Evolutionary conservation across 2,113 vertebrate species (phyloP), one percentile per base, ranked within the genome.

Genomic region (Pollachius pollachius): DNA sequence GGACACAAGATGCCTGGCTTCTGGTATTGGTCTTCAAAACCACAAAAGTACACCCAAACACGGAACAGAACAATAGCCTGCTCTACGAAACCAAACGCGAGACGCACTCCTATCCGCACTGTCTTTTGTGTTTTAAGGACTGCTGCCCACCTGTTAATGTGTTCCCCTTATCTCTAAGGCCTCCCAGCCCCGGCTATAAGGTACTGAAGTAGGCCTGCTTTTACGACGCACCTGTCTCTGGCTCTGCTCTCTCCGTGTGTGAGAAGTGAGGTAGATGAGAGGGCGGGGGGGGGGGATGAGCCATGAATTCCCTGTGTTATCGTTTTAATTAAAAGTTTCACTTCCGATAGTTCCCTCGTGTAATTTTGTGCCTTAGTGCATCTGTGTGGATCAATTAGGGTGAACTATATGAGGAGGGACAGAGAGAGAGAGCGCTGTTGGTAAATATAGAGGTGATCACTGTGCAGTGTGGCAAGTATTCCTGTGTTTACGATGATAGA

Each of bases 21-120:
- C 30, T 4, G 30, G 30, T 30, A 30, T 30, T 2, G 3, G 30
- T 30, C 30, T 30, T 30, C 30, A 30, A 30, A 30, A 30, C 30
- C 30, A 30, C 30, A 30, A 30, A 30, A 30, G 3, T 2, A 30
- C 30, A 23, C 30, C 30, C 30, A 30, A 30, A 30, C 30, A 30
- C 30, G 30, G 30, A 1, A 30, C 30, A 30, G 30, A 30, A 30
- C 30, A 30, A 30, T 13, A 9, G 41, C 9, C 41, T 48, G 41
- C 9, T 48, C 41, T 13, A 48, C 41, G 7, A 11, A 48, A 48
- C 41, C 41, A 13, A 48, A 48, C 41, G 5, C 2, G 7, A 48
- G 41, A 48, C 41, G 9, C 41, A 69, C 58, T 21, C 70, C 84
- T 62, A 27, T n/a, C 74, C 66, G 69, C 81, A 76, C 65, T 69